Base-by-base conservation (phyloP, 2,888 invertebrate genomes). In the Orchesellides sinensis region DNA sequence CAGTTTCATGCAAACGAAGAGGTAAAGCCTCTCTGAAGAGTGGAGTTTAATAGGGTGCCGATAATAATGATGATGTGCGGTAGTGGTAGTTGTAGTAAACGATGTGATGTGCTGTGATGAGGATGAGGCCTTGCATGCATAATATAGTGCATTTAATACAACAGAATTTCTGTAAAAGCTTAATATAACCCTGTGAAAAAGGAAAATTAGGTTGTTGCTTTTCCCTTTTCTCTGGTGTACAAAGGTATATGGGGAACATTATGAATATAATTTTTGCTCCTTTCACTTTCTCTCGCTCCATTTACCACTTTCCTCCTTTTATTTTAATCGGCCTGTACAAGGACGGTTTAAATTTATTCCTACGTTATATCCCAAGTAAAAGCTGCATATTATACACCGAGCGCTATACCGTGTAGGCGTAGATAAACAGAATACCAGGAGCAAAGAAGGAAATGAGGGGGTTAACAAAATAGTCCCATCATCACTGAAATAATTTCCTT, bases 221-320 rank as follows among this genome's bases (percentile, higher is more conserved):
- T 47, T 47, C 4, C 10, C 47, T 47, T n/a, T n/a, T n/a, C 35
- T 35, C 35, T 35, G 35, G 12, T 35, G n/a, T n/a, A n/a, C n/a
- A n/a, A n/a, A n/a, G n/a, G n/a, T n/a, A n/a, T n/a, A n/a, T n/a
- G n/a, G n/a, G n/a, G 54, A 54, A 54, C 17, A 54, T 23, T 21
- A 54, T 54, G 54, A 54, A 35, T 6, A 35, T 49, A 49, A 49
- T 49, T n/a, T 19, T 54, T 54, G 5, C 54, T 29, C 29, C 59
- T 27, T 59, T 52, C 12, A 21, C 23, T 52, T n/a, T 27, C 27
- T 59, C 59, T 59, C 59, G 59, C 27, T 59, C 59, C 59, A 59
- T 59, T 59, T 59, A 59, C 59, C n/a, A 25, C 27, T 59, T 59
- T 59, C 17, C 59, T 59, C 59, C 14, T 47, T 47, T 47, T 17